Evolutionary conservation across 2,888 invertebrate species (phyloP).

Genomic region (Tryphoninae sp.): DNA sequence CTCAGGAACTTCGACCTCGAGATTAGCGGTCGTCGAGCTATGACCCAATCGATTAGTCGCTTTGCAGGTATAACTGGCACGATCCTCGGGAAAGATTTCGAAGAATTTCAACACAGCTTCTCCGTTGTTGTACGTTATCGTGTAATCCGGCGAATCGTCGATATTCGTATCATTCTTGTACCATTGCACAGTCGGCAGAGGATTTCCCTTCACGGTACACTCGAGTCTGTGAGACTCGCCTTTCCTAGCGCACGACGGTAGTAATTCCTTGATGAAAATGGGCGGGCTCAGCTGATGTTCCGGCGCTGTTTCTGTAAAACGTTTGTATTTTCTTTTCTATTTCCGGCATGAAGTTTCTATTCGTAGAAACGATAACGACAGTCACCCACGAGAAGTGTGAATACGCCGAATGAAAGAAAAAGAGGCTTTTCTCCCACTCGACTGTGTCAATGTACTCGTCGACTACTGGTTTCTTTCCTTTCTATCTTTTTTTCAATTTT

Average conservation of each 20-base stretch:
- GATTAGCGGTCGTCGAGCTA: constrained; percentile 85
- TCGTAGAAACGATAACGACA: constrained; percentile 52
- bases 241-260: constrained; percentile 85
- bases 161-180: constrained; percentile 87
- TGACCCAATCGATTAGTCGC: constrained; percentile 87
- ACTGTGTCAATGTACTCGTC: background rate
- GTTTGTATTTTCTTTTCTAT: constrained; percentile 23
- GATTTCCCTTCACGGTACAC: constrained; percentile 88
- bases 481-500: background rate
- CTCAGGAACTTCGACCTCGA: constrained; percentile 83
- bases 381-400: constrained; percentile 1
- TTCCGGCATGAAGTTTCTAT: constrained; percentile 48
- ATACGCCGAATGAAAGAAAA: background rate
- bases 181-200: constrained; percentile 92
- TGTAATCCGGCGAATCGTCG: constrained; percentile 88
- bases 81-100: constrained; percentile 86
- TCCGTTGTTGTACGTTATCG: constrained; percentile 91
- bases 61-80: constrained; percentile 87
- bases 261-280: constrained; percentile 85
- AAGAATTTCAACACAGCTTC: constrained; percentile 89
- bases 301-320: constrained; percentile 83
- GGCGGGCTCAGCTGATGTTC: constrained; percentile 86
- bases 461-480: background rate
- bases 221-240: constrained; percentile 86
- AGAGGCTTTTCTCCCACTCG: background rate